Evolutionary conservation across 2,113 vertebrate genomes (phyloP), one percentile per base, ranked within the genome.

Genomic region (Ptilorrhoa leucosticta): DNA sequence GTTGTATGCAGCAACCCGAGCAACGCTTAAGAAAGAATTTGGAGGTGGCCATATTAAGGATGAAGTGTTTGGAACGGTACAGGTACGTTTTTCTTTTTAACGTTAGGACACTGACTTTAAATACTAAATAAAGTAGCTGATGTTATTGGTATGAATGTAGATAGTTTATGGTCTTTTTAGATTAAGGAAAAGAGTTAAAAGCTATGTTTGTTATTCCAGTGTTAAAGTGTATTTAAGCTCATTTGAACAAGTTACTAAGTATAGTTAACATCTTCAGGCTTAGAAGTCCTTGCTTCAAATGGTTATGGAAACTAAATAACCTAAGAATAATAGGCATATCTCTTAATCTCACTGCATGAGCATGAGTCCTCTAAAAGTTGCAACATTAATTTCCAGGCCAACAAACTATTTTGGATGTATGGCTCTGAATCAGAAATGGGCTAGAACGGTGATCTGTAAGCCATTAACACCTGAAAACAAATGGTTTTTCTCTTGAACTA

Each of bases 11-110:
- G 99, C 99, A 95, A 99, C 99, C 65, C 98, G 99, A 97, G 99
- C 99, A 89, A 99, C 99, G 12, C 95, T 99, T 93, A 99, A 99
- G 97, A 99, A 99, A 91, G 99, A 99, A 94, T 99, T 99, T 96
- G 99, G 99, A 96, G 99, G 99, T 28, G 99, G 99, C 26, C 99
- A 99, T 97, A 99, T 99, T 95, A 99, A 99, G 96, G 99, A 99
- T 89, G 99, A 99, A 98, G 95, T 99, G 21, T 99, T 99, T 93
- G 99, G 98, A 71, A 99, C 99, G 14, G 85, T 97, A 72, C 98
- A 99, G 98, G 99, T 99, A 95, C 53, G 84, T 44, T 70, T 87
- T 90, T 91, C 65, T 66, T 71, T 78, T 69, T 71, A 40, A 90
- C 44, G 33, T 91, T 70, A 58, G n/a, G 39, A 15, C 17, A 8